phyloP scores from a whole-genome alignment of 2,888 invertebrate genomes.

The Acrobasis repandana region DNA sequence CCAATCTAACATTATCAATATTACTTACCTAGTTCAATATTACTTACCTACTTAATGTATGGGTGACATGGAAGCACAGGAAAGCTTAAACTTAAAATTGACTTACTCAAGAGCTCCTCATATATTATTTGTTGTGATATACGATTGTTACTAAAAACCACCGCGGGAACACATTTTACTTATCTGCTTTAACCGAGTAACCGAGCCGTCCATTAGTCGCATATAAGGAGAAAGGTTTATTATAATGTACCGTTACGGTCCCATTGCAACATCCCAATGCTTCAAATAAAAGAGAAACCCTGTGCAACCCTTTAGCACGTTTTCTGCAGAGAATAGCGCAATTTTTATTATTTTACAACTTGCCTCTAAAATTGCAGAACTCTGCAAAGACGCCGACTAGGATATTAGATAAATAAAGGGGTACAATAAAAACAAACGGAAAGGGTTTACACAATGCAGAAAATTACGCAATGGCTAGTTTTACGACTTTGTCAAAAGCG shows the following conservation, averaged over 20 bases:
- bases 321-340: conserved; percentile 77
- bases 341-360: conserved; percentile 78
- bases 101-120: background rate
- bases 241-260: conserved; percentile 70
- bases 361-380: conserved; percentile 66
- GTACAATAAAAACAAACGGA: conserved; percentile 79
- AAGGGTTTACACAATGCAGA: conserved; percentile 81
- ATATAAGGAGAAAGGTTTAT: conserved; percentile 56
- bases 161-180: conserved; percentile 54
- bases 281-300: conserved; percentile 68
- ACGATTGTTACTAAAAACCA: background rate
- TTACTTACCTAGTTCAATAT: too few relatives aligned
- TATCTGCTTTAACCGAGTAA: conserved; percentile 54
- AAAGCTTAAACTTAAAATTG: background rate
- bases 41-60: background rate
- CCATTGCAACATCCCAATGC: conserved; percentile 36
- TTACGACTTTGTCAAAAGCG: conserved; percentile 57
- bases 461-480: conserved; percentile 78
- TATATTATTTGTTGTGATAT: conserved; percentile 13
- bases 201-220: conserved; percentile 55
- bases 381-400: conserved; percentile 69
- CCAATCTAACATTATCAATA: too few relatives aligned
- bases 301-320: conserved; percentile 71
- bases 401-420: conserved; percentile 61
- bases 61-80: background rate